Conservation (phyloP, 2,113 vertebrate genomes). For the Gallinago undulata region DNA sequence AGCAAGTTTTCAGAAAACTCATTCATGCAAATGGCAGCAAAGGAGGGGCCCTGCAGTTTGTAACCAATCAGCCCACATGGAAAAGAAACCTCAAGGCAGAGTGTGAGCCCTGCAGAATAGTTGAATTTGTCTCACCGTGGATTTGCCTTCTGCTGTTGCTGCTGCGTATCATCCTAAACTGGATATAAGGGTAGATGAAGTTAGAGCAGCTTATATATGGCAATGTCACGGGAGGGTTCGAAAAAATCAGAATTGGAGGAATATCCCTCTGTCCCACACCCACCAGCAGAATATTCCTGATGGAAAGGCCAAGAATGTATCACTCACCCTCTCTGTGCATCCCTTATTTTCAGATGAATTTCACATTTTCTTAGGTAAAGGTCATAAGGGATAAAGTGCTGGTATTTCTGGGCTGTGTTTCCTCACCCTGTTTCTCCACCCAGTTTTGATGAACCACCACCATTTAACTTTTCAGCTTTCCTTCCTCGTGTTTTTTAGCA, state of each 20-base stretch:
- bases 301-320: not conserved
- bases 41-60: not conserved
- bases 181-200: not conserved
- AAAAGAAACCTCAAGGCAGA: not conserved
- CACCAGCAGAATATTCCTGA: not conserved
- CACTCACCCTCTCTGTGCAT: not conserved
- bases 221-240: not conserved
- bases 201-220: not conserved
- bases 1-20: not conserved
- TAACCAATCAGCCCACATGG: not conserved
- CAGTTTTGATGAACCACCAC: not conserved
- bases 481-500: not conserved
- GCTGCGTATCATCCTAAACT: not conserved
- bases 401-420: not conserved
- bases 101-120: not conserved
- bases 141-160: not conserved
- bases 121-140: not conserved
- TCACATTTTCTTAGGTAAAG: not conserved
- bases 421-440: accelerated
- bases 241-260: not conserved
- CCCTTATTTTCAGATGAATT: not conserved
- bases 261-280: accelerated
- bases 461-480: not conserved
- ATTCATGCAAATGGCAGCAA: not conserved
- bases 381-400: not conserved